Evolutionary conservation across 2,797 vertebrate species (phyloP).

Genomic region (Myotis myotis): DNA sequence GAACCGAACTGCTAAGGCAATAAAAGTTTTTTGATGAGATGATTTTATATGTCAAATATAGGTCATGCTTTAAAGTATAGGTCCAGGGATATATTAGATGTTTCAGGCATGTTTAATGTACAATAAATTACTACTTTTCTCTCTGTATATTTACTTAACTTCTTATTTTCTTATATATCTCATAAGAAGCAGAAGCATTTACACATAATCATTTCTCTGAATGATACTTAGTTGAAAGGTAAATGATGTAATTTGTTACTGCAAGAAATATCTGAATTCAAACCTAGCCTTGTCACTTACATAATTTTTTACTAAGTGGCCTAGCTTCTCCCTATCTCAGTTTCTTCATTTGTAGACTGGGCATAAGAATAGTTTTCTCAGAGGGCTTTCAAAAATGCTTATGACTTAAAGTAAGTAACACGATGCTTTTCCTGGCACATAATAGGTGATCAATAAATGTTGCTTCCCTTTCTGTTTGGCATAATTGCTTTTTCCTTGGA

Average conservation of each 20-base stretch:
- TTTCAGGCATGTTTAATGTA: background rate
- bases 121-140: background rate
- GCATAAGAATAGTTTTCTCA: background rate
- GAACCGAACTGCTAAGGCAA: background rate
- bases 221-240: background rate
- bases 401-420: background rate
- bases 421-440: background rate
- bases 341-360: background rate
- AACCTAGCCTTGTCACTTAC: background rate
- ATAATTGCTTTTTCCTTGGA: background rate
- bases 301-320: background rate
- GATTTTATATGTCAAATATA: background rate
- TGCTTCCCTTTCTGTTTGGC: background rate
- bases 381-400: background rate
- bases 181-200: background rate
- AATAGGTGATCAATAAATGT: background rate
- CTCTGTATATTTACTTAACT: background rate
- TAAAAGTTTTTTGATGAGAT: background rate
- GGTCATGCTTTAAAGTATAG: background rate
- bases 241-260: background rate
- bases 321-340: background rate
- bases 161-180: background rate
- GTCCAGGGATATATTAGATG: background rate
- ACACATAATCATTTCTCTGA: conserved; percentile 19
- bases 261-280: background rate